phyloP scores from a whole-genome alignment of 2,113 vertebrate species.

The Pachycephala philippinensis region DNA sequence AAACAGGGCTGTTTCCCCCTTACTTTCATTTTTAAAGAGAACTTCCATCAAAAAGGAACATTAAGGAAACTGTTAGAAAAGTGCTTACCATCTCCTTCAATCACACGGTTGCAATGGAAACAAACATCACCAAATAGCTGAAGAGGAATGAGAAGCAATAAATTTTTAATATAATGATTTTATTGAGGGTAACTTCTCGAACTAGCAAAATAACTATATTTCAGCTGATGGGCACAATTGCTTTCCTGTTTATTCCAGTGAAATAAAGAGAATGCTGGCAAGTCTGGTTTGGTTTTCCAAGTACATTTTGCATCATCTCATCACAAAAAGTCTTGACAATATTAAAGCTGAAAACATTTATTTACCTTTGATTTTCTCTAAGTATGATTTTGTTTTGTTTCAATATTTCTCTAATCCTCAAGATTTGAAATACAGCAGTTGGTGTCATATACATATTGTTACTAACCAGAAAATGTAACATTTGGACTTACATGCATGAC shows the following conservation, averaged over 20 bases:
- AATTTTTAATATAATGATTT: neutral
- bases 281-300: neutral
- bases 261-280: neutral
- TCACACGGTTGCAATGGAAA: slow-evolving; percentile 96
- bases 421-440: neutral
- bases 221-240: neutral
- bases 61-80: neutral
- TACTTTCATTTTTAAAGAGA: neutral
- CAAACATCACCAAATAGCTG: slow-evolving; percentile 98
- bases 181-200: neutral
- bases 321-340: neutral
- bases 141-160: neutral
- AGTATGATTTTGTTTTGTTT: neutral
- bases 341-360: neutral
- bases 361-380: neutral
- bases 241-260: neutral
- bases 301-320: neutral
- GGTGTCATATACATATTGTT: neutral
- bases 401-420: neutral
- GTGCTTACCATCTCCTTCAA: slow-evolving; percentile 94
- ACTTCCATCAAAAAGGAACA: neutral
- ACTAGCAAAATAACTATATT: neutral
- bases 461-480: neutral
- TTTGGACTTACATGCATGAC: neutral
- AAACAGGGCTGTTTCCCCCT: neutral